These are phyloP conservation scores for Phrynocephalus versicolor DNA, from an alignment of 2,113 vertebrate species.

Conservation along the genomic window DNA sequence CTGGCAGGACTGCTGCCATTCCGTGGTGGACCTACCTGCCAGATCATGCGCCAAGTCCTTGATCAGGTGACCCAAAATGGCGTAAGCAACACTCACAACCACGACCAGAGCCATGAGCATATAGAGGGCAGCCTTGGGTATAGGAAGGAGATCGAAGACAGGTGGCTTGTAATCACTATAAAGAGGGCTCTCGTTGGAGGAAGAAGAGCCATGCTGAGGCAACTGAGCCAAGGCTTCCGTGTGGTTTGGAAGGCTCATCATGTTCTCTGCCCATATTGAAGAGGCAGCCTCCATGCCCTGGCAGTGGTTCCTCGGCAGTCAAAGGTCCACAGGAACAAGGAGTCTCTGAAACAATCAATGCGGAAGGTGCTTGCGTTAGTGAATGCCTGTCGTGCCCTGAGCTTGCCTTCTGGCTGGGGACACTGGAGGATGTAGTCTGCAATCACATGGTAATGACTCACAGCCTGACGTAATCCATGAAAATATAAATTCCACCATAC, in stretches of 20 bases:
- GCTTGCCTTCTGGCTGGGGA: too few relatives aligned
- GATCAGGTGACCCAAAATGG: slow-evolving; percentile 85
- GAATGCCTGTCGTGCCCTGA: background rate
- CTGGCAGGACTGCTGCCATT: background rate
- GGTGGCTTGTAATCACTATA: slow-evolving; percentile 77
- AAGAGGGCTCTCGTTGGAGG: slow-evolving; percentile 65
- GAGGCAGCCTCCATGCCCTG: slow-evolving; percentile 24
- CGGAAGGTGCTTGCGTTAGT: background rate
- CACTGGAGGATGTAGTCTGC: too few relatives aligned
- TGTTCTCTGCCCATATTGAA: slow-evolving; percentile 61
- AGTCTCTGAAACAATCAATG: slow-evolving; percentile 14
- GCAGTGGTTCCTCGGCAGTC: background rate
- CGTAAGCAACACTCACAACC: slow-evolving; percentile 82
- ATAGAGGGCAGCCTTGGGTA: slow-evolving; percentile 80
- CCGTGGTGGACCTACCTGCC: slow-evolving; percentile 64
- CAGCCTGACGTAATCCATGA: background rate
- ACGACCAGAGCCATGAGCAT: slow-evolving; percentile 81
- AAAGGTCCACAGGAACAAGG: background rate
- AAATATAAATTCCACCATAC: too few relatives aligned
- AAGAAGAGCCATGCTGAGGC: slow-evolving; percentile 52
- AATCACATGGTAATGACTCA: background rate
- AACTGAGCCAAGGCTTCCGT: slow-evolving; percentile 37
- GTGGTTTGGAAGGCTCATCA: slow-evolving; percentile 54
- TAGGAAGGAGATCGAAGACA: slow-evolving; percentile 72
- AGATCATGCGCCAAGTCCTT: slow-evolving; percentile 84